Conservation (phyloP, 2,888 invertebrate species). For the Spodoptera picta region DNA sequence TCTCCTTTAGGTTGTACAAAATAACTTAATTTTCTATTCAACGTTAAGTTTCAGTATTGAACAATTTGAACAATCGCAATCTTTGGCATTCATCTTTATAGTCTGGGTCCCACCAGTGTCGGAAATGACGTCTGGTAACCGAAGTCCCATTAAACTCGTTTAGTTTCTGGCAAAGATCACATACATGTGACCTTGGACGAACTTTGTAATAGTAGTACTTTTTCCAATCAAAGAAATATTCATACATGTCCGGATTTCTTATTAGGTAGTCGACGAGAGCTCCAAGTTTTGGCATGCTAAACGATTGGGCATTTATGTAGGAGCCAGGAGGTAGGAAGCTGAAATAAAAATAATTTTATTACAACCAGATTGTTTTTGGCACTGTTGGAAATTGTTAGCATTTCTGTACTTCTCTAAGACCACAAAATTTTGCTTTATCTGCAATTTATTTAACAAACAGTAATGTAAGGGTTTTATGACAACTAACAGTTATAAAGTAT, state of each 20-base stretch:
- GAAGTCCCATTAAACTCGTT: slow-evolving; percentile 55
- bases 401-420: too few species aligned
- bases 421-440: too few species aligned
- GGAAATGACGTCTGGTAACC: slow-evolving; percentile 59
- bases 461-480: too few species aligned
- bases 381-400: too few species aligned
- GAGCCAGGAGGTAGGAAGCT: slow-evolving; percentile 81
- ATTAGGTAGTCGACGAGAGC: slow-evolving; percentile 78
- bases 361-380: too few species aligned
- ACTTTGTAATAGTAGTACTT: slow-evolving; percentile 73
- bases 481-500: too few species aligned
- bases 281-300: slow-evolving; percentile 73
- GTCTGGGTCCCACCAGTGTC: slow-evolving; percentile 77
- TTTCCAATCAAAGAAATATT: slow-evolving; percentile 80
- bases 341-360: slow-evolving; percentile 46
- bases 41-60: slow-evolving; percentile 43
- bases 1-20: neutral
- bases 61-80: slow-evolving; percentile 59
- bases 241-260: slow-evolving; percentile 68
- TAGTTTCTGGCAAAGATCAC: slow-evolving; percentile 74
- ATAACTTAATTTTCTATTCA: neutral
- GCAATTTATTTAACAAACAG: too few species aligned
- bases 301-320: slow-evolving; percentile 71
- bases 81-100: slow-evolving; percentile 69
- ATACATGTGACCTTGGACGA: slow-evolving; percentile 66